Base-by-base conservation (phyloP, 2,888 invertebrate genomes). In the Chymomyza amoena region DNA sequence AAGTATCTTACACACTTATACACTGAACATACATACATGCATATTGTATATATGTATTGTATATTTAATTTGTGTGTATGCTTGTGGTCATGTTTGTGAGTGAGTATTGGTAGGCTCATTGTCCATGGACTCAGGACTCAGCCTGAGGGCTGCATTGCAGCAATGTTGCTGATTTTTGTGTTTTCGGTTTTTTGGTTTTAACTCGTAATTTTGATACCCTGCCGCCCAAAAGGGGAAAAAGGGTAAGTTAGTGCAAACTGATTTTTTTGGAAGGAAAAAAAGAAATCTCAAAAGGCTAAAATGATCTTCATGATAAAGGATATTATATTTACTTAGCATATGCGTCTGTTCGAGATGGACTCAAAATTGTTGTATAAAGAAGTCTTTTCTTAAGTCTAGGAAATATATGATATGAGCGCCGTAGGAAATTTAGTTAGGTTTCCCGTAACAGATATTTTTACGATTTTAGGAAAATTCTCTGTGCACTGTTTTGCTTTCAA, bases 81-180 rank as follows among this genome's bases (percentile, higher is more conserved):
- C 39, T 51, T 57, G n/a, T 50, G 61, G 54, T 28, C 50, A 60
- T 52, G 62, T 60, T 50, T 57, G 28, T 69, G 69, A 60, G 18
- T 32, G 68, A 20, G 61, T 68, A 68, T 78, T 69, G 70, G 70
- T 78, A 65, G 66, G 69, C 75, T n/a, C 20, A 16, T 54, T 54
- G 54, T 54, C 20, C 54, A 54, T 18, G 20, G 54, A 52, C 62
- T 61, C 74, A 64, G 70, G n/a, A n/a, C n/a, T n/a, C n/a, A n/a
- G n/a, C n/a, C n/a, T n/a, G n/a, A n/a, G n/a, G n/a, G 70, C 67
- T 68, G 81, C 79, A 81, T 25, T 82, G 81, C 87, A 84, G 87
- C 75, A 66, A 79, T 85, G 82, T 59, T 28, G 59, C 13, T 36
- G 59, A n/a, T 77, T 87, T 87, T 81, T 54, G 54, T 16, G 54